Evolutionary conservation across 2,113 vertebrate genomes (phyloP).

Genomic region (Rhinogobius similis): DNA sequence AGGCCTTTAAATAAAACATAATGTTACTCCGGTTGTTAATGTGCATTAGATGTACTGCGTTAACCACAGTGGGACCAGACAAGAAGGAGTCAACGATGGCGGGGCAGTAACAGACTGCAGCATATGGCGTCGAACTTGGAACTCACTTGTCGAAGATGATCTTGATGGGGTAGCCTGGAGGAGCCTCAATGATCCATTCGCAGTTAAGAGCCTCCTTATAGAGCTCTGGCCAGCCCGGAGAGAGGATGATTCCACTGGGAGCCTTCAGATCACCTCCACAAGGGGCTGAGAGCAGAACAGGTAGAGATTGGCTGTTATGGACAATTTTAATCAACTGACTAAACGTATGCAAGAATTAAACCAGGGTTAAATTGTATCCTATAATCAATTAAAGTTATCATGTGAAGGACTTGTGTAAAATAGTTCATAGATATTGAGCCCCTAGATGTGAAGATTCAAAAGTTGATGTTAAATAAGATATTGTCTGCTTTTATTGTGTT

Average conservation of each 20-base stretch:
- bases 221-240: slow-evolving; percentile 97
- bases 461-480: too few species aligned
- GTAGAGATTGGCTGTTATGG: not conserved
- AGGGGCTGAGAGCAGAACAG: slow-evolving; percentile 78
- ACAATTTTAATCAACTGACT: not conserved
- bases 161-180: slow-evolving; percentile 98
- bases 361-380: not conserved
- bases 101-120: not conserved
- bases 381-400: not conserved
- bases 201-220: slow-evolving; percentile 99
- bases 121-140: slow-evolving; percentile 5
- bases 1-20: slow-evolving; percentile 42
- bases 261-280: slow-evolving; percentile 95
- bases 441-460: too few species aligned
- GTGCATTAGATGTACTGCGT: slow-evolving; percentile 28
- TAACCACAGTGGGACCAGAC: not conserved
- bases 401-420: not conserved
- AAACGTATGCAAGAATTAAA: not conserved
- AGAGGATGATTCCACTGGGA: slow-evolving; percentile 93
- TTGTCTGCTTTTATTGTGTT: too few species aligned
- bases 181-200: slow-evolving; percentile 97
- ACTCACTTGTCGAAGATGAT: slow-evolving; percentile 98
- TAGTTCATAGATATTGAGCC: not conserved
- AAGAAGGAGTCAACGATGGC: not conserved
- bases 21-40: slow-evolving; percentile 17